Evolutionary conservation across 1,140 invertebrate genomes (phyloP).

Genomic region (Drosophila ficusphila): DNA sequence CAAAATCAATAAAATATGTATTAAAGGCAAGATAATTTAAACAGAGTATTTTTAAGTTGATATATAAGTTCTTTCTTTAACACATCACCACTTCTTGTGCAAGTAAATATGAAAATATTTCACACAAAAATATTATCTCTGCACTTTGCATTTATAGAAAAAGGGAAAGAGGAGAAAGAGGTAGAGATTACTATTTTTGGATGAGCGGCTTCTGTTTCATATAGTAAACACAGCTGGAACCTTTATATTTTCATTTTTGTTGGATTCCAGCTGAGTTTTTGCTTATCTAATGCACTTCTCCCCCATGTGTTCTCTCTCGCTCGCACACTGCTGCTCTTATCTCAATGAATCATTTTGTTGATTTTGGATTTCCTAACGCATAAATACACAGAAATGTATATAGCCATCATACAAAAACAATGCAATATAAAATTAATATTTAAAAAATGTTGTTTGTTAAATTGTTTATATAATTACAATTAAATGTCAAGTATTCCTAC

Average conservation of each 20-base stretch:
- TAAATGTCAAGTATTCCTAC: too few relatives aligned
- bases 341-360: constrained; percentile 34
- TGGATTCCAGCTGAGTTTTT: constrained; percentile 51
- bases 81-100: constrained; percentile 31
- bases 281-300: constrained; percentile 69
- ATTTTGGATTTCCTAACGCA: constrained; percentile 45
- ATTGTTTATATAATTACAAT: too few relatives aligned
- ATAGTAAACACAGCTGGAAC: constrained; percentile 63
- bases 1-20: too few relatives aligned
- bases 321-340: constrained; percentile 28
- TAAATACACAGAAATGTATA: constrained; percentile 3
- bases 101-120: constrained; percentile 71
- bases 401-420: too few relatives aligned
- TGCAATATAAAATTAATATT: too few relatives aligned
- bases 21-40: not conserved
- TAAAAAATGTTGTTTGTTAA: too few relatives aligned
- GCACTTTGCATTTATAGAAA: constrained; percentile 28
- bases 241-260: constrained; percentile 5
- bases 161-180: not conserved
- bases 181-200: constrained; percentile 47
- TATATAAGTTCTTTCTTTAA: not conserved
- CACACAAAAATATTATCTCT: constrained; percentile 61
- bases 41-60: not conserved
- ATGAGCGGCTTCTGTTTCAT: constrained; percentile 32
- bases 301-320: not conserved